A percentile compares a stretch with the other conserved stretches of the same genome.
phyloP scores from a whole-genome alignment of 2,113 vertebrate genomes.

The Salvator merianae region DNA sequence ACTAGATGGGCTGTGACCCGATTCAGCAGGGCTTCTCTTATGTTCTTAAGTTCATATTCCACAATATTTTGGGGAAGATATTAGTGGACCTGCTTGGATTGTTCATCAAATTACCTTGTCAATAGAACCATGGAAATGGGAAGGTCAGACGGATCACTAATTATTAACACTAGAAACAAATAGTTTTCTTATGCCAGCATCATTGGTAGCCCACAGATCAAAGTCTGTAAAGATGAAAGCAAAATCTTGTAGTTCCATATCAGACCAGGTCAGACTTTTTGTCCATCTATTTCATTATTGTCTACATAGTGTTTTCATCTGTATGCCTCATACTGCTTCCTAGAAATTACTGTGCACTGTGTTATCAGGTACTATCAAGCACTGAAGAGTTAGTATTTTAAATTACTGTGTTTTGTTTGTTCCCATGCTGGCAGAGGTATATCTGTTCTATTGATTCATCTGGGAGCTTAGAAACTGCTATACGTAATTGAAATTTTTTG shows the following conservation, averaged over 20 bases:
- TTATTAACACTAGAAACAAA: background rate
- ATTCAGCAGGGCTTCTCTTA: too few species aligned
- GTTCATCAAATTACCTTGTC: background rate
- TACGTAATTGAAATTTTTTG: background rate
- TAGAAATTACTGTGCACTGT: background rate
- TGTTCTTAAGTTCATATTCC: too few species aligned
- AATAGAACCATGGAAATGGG: background rate
- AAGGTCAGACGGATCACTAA: background rate
- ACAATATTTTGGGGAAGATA: too few species aligned
- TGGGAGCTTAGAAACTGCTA: slow-evolving; percentile 19
- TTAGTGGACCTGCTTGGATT: too few species aligned
- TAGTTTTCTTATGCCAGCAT: too few species aligned
- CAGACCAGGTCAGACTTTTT: too few species aligned
- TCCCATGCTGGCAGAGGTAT: slow-evolving; percentile 11
- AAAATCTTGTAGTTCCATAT: too few species aligned
- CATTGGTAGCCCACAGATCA: too few species aligned
- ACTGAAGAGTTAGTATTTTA: slow-evolving; percentile 18
- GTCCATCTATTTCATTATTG: background rate
- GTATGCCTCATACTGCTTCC: background rate
- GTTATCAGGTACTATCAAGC: slow-evolving; percentile 1
- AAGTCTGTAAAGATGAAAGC: too few species aligned
- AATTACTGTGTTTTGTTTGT: background rate
- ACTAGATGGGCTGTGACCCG: too few species aligned
- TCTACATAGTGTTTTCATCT: background rate
- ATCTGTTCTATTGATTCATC: background rate